A percentile compares a stretch with the other conserved stretches of the same genome.
Conservation (phyloP, 2,797 vertebrate genomes). For the Buphagus erythrorhynchus region DNA sequence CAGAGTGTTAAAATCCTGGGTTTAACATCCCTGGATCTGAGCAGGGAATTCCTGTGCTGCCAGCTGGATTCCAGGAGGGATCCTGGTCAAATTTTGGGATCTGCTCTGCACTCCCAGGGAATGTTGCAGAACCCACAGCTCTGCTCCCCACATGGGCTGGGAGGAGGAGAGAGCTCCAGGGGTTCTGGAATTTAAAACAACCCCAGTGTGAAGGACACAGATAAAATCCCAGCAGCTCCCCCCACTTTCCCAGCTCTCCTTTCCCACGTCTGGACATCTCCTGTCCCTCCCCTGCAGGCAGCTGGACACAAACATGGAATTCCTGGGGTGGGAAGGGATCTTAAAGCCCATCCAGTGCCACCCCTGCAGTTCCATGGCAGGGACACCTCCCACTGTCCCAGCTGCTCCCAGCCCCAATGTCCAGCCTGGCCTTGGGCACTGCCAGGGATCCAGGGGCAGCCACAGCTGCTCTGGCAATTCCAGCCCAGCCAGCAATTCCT, state of each 20-base stretch:
- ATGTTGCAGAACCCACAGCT: rapidly evolving
- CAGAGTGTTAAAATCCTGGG: not conserved
- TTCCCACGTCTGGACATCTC: not conserved
- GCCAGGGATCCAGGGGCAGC: not conserved
- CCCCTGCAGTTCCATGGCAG: not conserved
- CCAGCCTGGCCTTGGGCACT: rapidly evolving
- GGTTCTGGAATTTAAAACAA: not conserved
- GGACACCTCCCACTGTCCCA: not conserved
- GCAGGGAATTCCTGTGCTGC: not conserved
- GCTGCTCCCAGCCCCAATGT: not conserved
- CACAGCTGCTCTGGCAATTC: not conserved
- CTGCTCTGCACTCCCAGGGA: not conserved
- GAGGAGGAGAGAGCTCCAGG: not conserved
- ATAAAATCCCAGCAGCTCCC: not conserved
- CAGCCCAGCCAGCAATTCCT: too few species aligned
- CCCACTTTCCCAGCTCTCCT: not conserved
- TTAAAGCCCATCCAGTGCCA: rapidly evolving
- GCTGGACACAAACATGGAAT: not conserved
- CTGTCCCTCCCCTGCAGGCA: not conserved
- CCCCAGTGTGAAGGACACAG: not conserved
- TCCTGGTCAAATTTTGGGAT: not conserved
- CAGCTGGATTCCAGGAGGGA: not conserved
- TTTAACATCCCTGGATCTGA: not conserved
- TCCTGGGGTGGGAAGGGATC: not conserved
- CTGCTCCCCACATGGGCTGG: rapidly evolving